A percentile compares a stretch with the other conserved stretches of the same genome.
These are phyloP conservation scores for Hirtodrosophila histrioides DNA, from an alignment of 2,888 invertebrate species.

Conservation along the genomic window DNA sequence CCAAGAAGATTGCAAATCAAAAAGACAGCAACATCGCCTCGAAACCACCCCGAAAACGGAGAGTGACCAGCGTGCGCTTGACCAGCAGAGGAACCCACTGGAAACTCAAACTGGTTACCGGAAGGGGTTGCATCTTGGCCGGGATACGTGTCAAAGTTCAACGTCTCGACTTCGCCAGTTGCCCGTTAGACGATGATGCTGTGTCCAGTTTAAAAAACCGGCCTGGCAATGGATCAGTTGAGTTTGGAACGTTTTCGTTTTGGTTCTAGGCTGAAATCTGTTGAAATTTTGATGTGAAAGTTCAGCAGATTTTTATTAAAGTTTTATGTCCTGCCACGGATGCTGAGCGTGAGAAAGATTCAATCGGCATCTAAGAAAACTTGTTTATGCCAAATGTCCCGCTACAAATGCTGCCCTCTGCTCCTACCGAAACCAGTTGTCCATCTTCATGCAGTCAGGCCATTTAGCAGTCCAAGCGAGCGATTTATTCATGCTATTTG, in stretches of 20 bases:
- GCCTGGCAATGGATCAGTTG: constrained; percentile 41
- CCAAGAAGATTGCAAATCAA: constrained; percentile 60
- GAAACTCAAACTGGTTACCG: constrained; percentile 65
- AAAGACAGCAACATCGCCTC: constrained; percentile 45
- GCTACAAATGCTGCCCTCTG: constrained; percentile 38
- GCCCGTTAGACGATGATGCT: constrained; percentile 52
- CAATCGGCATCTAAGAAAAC: constrained; percentile 42
- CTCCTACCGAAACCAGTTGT: constrained; percentile 36
- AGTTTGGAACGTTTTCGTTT: background rate
- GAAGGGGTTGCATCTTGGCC: constrained; percentile 68
- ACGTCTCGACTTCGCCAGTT: constrained; percentile 43
- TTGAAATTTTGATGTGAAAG: constrained; percentile 80
- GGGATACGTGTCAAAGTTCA: constrained; percentile 77
- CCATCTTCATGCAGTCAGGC: constrained; percentile 28
- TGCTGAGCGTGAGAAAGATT: constrained; percentile 75
- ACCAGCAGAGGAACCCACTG: constrained; percentile 49
- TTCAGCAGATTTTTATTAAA: constrained; percentile 73
- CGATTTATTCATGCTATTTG: constrained; percentile 75
- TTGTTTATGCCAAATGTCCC: constrained; percentile 65
- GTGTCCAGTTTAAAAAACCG: constrained; percentile 78
- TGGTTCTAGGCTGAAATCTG: constrained; percentile 64
- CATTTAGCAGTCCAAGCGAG: constrained; percentile 52
- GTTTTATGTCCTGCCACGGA: constrained; percentile 70
- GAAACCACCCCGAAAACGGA: constrained; percentile 50
- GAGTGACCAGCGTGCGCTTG: constrained; percentile 26